These are phyloP conservation scores for Drosophila parvula DNA, from an alignment of 1,140 invertebrate species.

Conservation along the genomic window DNA sequence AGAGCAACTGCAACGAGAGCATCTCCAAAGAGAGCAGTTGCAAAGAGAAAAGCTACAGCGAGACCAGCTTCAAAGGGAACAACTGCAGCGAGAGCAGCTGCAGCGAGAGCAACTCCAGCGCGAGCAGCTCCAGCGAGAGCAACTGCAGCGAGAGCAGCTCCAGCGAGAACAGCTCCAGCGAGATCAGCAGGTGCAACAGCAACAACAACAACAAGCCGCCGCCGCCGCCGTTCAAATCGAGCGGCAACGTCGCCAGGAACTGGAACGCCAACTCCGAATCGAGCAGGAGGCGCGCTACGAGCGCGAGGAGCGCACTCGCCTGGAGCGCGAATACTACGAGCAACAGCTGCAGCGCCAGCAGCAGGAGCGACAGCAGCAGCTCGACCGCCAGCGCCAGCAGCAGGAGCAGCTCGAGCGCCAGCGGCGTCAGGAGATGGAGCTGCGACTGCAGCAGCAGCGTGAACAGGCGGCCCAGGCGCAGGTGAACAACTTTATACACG, in stretches of 20 bases:
- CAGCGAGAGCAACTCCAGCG: conserved; percentile 38
- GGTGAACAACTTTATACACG: conserved; percentile 89
- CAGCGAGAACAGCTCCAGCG: conserved; percentile 31
- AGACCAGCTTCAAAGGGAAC: conserved; percentile 33
- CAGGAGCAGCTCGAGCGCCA: conserved; percentile 65
- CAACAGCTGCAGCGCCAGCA: conserved; percentile 65
- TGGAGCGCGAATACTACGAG: conserved; percentile 70
- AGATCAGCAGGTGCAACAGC: conserved; percentile 32
- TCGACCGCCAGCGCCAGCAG: conserved; percentile 64
- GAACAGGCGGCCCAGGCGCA: conserved; percentile 83
- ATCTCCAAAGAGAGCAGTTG: conserved; percentile 27
- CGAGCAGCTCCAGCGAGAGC: conserved; percentile 31
- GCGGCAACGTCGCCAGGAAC: conserved; percentile 66
- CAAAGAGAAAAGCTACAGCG: conserved; percentile 37
- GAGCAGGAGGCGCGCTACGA: conserved; percentile 71
- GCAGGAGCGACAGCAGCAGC: conserved; percentile 60
- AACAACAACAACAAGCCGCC: conserved; percentile 67
- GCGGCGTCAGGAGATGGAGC: conserved; percentile 39
- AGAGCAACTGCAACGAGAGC: conserved; percentile 27
- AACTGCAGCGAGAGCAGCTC: conserved; percentile 34
- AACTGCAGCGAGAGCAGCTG: conserved; percentile 27
- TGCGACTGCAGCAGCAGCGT: conserved; percentile 41
- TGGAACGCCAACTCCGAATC: conserved; percentile 60
- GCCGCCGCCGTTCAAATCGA: conserved; percentile 71
- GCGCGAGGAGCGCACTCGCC: conserved; percentile 62